Conservation (phyloP, 2,113 vertebrate genomes). For the Heloderma charlesbogerti region DNA sequence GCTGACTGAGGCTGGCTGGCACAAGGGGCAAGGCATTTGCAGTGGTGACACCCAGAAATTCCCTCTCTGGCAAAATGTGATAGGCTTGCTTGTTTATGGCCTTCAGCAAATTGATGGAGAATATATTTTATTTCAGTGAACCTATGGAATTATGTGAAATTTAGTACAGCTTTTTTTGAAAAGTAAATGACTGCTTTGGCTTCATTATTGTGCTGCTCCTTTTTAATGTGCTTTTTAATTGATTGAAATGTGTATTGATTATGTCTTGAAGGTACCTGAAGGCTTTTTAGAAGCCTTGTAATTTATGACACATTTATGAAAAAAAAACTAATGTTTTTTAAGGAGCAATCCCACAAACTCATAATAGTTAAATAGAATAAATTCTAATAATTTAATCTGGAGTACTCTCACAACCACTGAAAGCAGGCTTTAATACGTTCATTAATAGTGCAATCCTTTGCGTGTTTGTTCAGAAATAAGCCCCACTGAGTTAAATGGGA, state of each 20-base stretch:
- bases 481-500: background rate
- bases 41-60: background rate
- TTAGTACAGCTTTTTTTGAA: background rate
- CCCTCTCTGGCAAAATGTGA: too few species aligned
- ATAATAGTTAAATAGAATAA: background rate
- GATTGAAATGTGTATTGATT: background rate
- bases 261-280: background rate
- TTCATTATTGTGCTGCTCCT: background rate
- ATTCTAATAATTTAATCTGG: background rate
- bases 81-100: background rate
- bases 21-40: background rate
- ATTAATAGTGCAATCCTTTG: background rate
- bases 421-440: background rate
- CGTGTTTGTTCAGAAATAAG: background rate
- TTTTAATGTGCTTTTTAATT: background rate
- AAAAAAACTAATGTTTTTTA: background rate
- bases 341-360: background rate
- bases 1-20: background rate
- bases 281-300: background rate
- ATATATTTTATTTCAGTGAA: background rate
- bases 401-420: background rate
- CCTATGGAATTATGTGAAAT: background rate
- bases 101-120: background rate
- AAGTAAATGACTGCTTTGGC: background rate
- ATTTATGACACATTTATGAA: too few species aligned